Evolutionary conservation across 2,888 invertebrate genomes (phyloP).

Genomic region (Acanthopleura granulata): DNA sequence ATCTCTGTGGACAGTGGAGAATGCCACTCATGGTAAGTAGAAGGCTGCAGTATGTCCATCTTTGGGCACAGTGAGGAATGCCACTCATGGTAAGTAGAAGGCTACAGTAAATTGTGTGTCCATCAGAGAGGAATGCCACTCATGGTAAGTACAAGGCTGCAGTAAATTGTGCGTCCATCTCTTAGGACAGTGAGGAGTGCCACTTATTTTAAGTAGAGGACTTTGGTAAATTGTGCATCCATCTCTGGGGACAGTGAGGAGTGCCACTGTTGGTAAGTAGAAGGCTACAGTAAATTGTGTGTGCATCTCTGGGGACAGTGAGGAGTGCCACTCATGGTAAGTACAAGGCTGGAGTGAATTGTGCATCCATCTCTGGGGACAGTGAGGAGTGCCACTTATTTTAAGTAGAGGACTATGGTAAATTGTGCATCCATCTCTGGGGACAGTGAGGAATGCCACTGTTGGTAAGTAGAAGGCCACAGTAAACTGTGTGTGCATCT

Average conservation of each 20-base stretch:
- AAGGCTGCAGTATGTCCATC: conserved; percentile 50
- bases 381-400: conserved; percentile 88
- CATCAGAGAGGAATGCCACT: conserved; percentile 91
- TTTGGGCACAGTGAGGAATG: conserved; percentile 85
- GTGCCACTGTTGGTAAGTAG: conserved; percentile 90
- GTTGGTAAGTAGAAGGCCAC: conserved; percentile 76
- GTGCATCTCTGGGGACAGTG: conserved; percentile 88
- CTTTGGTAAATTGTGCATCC: too few relatives aligned
- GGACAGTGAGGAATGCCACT: conserved; percentile 89
- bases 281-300: conserved; percentile 93
- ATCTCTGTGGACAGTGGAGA: conserved; percentile 89
- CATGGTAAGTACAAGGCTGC: too few relatives aligned
- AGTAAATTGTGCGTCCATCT: too few relatives aligned
- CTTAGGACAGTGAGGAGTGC: too few relatives aligned
- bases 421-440: conserved; percentile 84
- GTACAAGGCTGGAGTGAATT: background rate
- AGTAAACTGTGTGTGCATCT: conserved; percentile 74
- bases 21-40: conserved; percentile 83
- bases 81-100: conserved; percentile 94
- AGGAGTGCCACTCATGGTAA: conserved; percentile 88
- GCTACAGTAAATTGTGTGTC: conserved; percentile 95
- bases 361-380: conserved; percentile 76
- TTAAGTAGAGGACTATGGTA: conserved; percentile 96
- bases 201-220: too few relatives aligned
- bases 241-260: conserved; percentile 87